Percentiles rank a stretch among this genome's conserved stretches.
Conservation (phyloP, 2,113 vertebrate species). For the Scomber japonicus region DNA sequence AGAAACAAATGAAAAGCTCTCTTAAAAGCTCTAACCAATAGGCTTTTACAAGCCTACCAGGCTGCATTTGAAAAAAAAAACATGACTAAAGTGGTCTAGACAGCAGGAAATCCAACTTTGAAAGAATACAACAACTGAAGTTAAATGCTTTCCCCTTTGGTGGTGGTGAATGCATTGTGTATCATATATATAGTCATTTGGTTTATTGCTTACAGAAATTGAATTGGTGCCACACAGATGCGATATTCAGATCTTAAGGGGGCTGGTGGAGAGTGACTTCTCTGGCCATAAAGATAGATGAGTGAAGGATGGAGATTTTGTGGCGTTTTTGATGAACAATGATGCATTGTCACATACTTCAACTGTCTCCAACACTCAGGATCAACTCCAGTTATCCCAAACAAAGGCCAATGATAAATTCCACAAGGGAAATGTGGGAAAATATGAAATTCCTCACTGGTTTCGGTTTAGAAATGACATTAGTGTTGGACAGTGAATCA, state of each 20-base stretch:
- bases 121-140: constrained; percentile 75
- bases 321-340: constrained; percentile 72
- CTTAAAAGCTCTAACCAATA: constrained; percentile 80
- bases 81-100: constrained; percentile 82
- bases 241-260: constrained; percentile 79
- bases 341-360: constrained; percentile 72
- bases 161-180: constrained; percentile 66
- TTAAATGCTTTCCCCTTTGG: constrained; percentile 77
- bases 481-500: constrained; percentile 47
- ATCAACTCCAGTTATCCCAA: constrained; percentile 71
- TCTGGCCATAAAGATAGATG: constrained; percentile 64
- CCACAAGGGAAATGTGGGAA: constrained; percentile 70
- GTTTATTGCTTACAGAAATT: constrained; percentile 79
- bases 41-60: constrained; percentile 79
- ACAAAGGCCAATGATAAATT: constrained; percentile 44
- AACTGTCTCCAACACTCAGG: constrained; percentile 63
- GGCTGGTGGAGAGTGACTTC: constrained; percentile 57
- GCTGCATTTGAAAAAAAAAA: constrained; percentile 65
- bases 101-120: constrained; percentile 81
- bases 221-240: constrained; percentile 76
- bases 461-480: constrained; percentile 56
- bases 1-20: constrained; percentile 81
- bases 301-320: constrained; percentile 63
- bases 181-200: constrained; percentile 74
- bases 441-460: constrained; percentile 58